Evolutionary conservation across 1,140 invertebrate genomes (phyloP).

Genomic region (Thaumetopoea pityocampa): DNA sequence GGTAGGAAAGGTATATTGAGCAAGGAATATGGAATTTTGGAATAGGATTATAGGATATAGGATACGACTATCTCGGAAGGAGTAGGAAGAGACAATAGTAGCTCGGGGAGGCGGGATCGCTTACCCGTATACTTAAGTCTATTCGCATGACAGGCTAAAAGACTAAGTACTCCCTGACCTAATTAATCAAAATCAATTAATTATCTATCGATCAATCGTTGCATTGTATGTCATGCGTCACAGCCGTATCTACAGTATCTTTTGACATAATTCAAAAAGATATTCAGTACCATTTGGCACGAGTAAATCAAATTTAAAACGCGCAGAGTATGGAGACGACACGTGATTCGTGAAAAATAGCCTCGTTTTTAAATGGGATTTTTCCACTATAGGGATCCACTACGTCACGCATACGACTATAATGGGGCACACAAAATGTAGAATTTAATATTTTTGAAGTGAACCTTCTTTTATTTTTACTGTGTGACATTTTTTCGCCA

Average conservation of each 20-base stretch:
- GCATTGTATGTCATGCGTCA: slow-evolving; percentile 2
- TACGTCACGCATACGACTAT: slow-evolving; percentile 13
- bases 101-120: too few relatives aligned
- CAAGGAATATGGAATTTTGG: too few relatives aligned
- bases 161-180: too few relatives aligned
- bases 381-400: slow-evolving; percentile 25
- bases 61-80: too few relatives aligned
- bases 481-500: too few relatives aligned
- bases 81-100: too few relatives aligned
- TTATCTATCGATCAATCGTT: too few relatives aligned
- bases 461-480: neutral
- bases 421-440: slow-evolving; percentile 10
- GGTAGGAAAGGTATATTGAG: too few relatives aligned
- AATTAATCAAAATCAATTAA: too few relatives aligned
- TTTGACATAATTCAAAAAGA: slow-evolving; percentile 51
- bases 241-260: neutral
- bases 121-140: too few relatives aligned
- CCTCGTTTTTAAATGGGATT: slow-evolving; percentile 55
- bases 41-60: too few relatives aligned
- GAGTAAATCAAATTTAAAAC: slow-evolving; percentile 62
- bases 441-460: neutral
- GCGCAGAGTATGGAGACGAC: slow-evolving; percentile 34
- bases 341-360: slow-evolving; percentile 62
- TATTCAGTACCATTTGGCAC: slow-evolving; percentile 47
- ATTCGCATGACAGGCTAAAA: too few relatives aligned